Conservation (phyloP, 2,888 invertebrate species). For the Stratiomys singularior region DNA sequence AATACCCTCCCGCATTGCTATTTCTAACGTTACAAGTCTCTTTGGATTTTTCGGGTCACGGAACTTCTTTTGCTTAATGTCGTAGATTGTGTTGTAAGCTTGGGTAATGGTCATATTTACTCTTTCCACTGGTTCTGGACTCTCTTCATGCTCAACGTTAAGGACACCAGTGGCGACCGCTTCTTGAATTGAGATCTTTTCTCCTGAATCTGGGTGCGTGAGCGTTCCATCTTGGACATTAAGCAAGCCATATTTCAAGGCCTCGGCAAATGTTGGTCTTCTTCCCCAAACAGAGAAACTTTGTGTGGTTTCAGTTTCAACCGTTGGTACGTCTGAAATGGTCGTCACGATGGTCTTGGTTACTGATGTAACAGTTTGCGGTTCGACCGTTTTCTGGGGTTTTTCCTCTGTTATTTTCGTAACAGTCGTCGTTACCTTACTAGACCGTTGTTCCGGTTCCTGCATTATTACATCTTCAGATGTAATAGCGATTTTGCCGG, state of each 20-base stretch:
- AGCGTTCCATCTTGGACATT: constrained; percentile 74
- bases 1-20: constrained; percentile 76
- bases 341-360: background rate
- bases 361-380: background rate
- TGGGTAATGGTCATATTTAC: constrained; percentile 72
- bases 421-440: too few relatives aligned
- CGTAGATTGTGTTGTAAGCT: constrained; percentile 74
- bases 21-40: constrained; percentile 75
- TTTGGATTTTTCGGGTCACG: constrained; percentile 75
- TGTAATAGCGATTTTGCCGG: constrained; percentile 76
- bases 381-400: constrained; percentile 66
- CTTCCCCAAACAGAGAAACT: constrained; percentile 62
- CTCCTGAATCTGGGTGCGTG: constrained; percentile 75
- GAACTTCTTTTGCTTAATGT: constrained; percentile 73
- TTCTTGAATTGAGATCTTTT: constrained; percentile 74
- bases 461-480: constrained; percentile 74
- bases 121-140: constrained; percentile 35
- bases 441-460: too few relatives aligned
- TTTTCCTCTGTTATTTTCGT: too few relatives aligned
- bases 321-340: too few relatives aligned
- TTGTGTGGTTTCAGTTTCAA: too few relatives aligned
- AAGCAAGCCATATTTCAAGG: constrained; percentile 73
- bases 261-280: constrained; percentile 74
- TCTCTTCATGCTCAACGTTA: constrained; percentile 66
- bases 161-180: constrained; percentile 79